Conservation (phyloP, 92 coral and sea anemone species). For the Epizoanthus scotinus region DNA sequence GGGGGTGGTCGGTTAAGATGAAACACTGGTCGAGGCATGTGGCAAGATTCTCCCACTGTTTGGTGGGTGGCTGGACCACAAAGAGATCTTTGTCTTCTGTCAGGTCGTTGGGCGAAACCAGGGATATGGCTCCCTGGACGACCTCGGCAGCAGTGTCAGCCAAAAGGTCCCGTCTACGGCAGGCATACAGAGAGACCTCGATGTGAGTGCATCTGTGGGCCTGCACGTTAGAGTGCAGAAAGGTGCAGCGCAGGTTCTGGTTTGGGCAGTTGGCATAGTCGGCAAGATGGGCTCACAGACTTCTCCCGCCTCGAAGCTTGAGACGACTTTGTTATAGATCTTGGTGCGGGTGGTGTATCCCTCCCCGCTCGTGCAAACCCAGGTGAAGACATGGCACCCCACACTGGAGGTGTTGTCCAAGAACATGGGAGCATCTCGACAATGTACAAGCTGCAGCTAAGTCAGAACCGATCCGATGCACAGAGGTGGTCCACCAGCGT, state of each 20-base stretch:
- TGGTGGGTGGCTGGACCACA: background rate
- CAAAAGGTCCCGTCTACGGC: too few relatives aligned
- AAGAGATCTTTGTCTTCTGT: constrained; percentile 18
- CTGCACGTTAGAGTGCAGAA: constrained; percentile 45
- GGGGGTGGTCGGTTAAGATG: constrained; percentile 27
- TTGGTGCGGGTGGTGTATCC: too few relatives aligned
- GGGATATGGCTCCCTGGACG: constrained; percentile 6
- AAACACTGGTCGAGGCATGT: constrained; percentile 31
- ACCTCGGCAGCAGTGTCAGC: too few relatives aligned
- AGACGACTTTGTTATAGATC: too few relatives aligned
- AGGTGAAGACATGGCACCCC: constrained; percentile 49
- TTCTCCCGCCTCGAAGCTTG: too few relatives aligned
- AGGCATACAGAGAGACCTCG: too few relatives aligned
- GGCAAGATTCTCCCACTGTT: too few relatives aligned
- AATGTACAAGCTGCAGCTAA: background rate
- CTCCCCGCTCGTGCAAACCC: constrained; percentile 32
- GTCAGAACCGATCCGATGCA: background rate
- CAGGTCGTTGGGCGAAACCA: constrained; percentile 15
- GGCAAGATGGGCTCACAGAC: constrained; percentile 31
- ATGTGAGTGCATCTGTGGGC: too few relatives aligned
- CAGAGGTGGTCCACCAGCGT: constrained; percentile 23
- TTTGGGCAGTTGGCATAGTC: constrained; percentile 47
- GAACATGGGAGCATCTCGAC: background rate
- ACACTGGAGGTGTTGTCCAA: constrained; percentile 30
- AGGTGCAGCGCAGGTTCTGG: constrained; percentile 40